Conservation (phyloP, 2,797 vertebrate genomes). For the Halcyon chelicuti region DNA sequence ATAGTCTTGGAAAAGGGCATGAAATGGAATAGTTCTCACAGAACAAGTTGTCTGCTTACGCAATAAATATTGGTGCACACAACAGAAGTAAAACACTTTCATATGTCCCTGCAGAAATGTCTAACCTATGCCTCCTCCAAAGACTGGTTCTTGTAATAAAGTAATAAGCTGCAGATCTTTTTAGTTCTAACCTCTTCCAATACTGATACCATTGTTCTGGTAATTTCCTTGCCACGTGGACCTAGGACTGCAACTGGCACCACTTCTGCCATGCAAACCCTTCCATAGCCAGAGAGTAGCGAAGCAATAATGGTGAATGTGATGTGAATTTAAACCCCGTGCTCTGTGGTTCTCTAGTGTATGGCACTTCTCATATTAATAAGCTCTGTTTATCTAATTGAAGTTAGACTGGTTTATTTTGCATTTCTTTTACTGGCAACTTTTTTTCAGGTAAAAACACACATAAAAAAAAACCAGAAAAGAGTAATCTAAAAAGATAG, state of each 20-base stretch:
- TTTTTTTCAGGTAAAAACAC: not conserved
- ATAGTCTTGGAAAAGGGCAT: slow-evolving; percentile 22
- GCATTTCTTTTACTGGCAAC: not conserved
- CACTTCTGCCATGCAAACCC: not conserved
- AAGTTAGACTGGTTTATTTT: not conserved
- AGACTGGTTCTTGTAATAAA: not conserved
- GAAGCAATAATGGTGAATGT: not conserved
- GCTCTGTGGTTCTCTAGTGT: not conserved
- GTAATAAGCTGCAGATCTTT: not conserved
- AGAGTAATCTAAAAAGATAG: not conserved
- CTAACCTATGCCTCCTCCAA: not conserved
- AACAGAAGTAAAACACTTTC: not conserved
- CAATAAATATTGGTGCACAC: not conserved
- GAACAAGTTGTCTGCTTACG: not conserved
- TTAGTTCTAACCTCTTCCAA: not conserved
- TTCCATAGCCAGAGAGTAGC: not conserved
- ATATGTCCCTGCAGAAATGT: not conserved
- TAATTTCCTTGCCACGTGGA: not conserved
- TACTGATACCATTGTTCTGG: not conserved
- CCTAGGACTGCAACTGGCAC: not conserved
- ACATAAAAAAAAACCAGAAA: not conserved
- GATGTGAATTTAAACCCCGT: not conserved
- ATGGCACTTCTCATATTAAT: not conserved
- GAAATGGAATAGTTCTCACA: not conserved
- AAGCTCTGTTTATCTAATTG: not conserved